phyloP scores from a whole-genome alignment of 2,888 invertebrate species.

The Hymenopus coronatus region DNA sequence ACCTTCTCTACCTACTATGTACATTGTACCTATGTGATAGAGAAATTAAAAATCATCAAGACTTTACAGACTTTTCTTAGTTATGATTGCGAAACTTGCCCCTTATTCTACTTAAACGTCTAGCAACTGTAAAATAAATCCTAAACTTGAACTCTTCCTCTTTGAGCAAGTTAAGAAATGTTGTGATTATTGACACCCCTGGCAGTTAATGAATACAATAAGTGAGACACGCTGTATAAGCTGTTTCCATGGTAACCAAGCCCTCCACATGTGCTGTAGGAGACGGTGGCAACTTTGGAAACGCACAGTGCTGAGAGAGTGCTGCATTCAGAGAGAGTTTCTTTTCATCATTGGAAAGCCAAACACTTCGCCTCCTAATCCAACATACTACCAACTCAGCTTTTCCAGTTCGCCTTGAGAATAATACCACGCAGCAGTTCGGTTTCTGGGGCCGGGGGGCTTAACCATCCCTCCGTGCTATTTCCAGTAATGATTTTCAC shows the following conservation, averaged over 20 bases:
- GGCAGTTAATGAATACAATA: too few species aligned
- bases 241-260: background rate
- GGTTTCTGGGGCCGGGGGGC: background rate
- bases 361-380: background rate
- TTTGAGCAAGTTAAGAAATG: too few species aligned
- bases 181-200: too few species aligned
- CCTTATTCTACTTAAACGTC: too few species aligned
- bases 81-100: too few species aligned
- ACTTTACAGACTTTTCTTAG: too few species aligned
- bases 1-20: too few species aligned
- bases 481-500: background rate
- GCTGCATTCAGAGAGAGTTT: background rate
- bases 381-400: background rate
- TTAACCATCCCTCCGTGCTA: background rate
- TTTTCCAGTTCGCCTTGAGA: background rate
- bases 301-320: background rate
- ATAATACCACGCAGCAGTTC: background rate
- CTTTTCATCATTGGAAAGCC: background rate
- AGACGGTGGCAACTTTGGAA: background rate
- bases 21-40: too few species aligned
- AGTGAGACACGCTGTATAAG: background rate
- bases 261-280: too few species aligned
- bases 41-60: too few species aligned
- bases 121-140: too few species aligned
- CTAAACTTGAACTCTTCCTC: too few species aligned